A percentile compares a stretch with the other conserved stretches of the same genome.
phyloP scores from a whole-genome alignment of 2,797 vertebrate genomes.

The Serranus cabrilla region DNA sequence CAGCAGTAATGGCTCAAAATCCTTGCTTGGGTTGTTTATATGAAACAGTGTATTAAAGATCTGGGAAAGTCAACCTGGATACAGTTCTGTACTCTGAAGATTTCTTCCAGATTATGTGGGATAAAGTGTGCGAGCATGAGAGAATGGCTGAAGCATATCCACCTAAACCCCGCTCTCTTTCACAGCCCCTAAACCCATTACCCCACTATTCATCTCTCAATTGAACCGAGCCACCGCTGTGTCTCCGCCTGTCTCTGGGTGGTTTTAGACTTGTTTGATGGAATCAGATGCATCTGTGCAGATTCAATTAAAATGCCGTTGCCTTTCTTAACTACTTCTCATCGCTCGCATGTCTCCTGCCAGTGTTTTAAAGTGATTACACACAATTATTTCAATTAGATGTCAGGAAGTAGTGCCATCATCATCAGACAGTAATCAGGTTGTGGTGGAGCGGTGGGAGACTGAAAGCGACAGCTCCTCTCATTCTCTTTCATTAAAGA shows the following conservation, averaged over 20 bases:
- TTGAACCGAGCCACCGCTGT: conserved; percentile 68
- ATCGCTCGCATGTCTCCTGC: conserved; percentile 77
- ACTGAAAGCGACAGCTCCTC: conserved; percentile 65
- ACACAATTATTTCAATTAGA: conserved; percentile 86
- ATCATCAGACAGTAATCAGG: conserved; percentile 83
- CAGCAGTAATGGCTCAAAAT: conserved; percentile 33
- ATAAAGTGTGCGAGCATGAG: conserved; percentile 64
- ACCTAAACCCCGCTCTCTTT: conserved; percentile 69
- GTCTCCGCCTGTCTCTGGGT: conserved; percentile 61
- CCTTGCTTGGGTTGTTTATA: conserved; percentile 45
- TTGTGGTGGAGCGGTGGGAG: conserved; percentile 75
- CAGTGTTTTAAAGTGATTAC: conserved; percentile 85
- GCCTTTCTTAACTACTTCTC: conserved; percentile 70
- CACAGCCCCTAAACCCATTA: conserved; percentile 74
- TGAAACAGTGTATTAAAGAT: conserved; percentile 61
- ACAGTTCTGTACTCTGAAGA: conserved; percentile 54
- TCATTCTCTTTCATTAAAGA: conserved; percentile 74
- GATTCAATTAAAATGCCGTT: conserved; percentile 81
- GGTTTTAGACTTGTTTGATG: conserved; percentile 71
- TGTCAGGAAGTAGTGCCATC: conserved; percentile 81
- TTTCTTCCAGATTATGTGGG: conserved; percentile 78
- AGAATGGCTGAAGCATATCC: conserved; percentile 72
- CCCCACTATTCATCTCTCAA: conserved; percentile 68
- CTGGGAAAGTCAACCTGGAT: conserved; percentile 53
- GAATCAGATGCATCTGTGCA: conserved; percentile 74